Base-by-base conservation (phyloP, 1,140 invertebrate species). In the Manduca sexta region DNA sequence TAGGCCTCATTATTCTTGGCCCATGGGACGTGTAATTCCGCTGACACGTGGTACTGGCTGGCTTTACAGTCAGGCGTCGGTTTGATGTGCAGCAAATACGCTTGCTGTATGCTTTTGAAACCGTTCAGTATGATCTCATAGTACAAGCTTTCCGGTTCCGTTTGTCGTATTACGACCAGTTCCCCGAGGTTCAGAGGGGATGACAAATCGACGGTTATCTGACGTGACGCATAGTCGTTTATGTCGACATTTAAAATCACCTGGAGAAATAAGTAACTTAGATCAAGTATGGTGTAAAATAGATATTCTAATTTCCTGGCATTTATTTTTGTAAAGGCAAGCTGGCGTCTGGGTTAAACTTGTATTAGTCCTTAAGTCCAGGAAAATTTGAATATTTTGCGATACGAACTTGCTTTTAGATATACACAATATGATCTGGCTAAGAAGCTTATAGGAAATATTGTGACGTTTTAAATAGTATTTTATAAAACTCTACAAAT, bases 21-120 rank as follows among this genome's bases (percentile, higher is more conserved):
- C 91, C 91, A 92, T 2, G 90, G 89, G 16, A 91, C 89, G 37
- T 89, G 77, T 5, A 93, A 60, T 58, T 90, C 89, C 0, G 89
- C 88, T 0, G 89, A 86, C 2, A 89, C 87, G 47, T 91, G 88
- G 50, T 90, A 88, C 16, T 82, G 57, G 3, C 51, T 78, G 3
- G 62, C 64, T 44, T 84, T 59, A 15, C 64, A 78, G 53, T 87
- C 89, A 3, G 78, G 63, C 1, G 81, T 45, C 3, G 90, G 87
- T 55, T 90, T 87, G 0, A 92, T 72, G 50, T 84, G 76, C 7
- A 93, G 64, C 5, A 86, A 69, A 49, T 90, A 89, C 0, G 89
- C 87, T 62, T 93, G 90, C 63, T 90, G 89, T 0, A 90, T 57
- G 26, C 87, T 78, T 35, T 87, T 71, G 10, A 93, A 79, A 17